Evolutionary conservation across 2,113 vertebrate genomes (phyloP), one percentile per base, ranked within the genome.

Genomic region (Gadus macrocephalus): DNA sequence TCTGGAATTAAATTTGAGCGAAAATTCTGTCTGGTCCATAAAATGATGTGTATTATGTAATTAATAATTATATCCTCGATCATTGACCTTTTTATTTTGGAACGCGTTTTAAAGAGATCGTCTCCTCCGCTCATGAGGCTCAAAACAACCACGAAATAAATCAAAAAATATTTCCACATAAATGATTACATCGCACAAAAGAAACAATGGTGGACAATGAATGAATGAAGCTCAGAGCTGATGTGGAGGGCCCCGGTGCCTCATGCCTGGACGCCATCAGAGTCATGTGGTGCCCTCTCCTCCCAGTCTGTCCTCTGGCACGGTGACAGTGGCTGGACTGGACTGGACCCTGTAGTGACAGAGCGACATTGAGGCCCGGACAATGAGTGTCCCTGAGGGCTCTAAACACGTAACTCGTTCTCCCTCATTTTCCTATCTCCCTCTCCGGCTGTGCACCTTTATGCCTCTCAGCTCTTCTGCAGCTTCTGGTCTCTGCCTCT

Each of bases 311-410:
- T 62, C 74, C 73, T 84, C 83, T 83, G 84, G 82, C 80, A 81
- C 78, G 31, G 58, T 74, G 82, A 77, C 83, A 75, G 75, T 68
- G 81, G 66, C 83, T 81, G 73, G 77, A 74, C 85, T 66, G 68
- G 25, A 77, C 72, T 73, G 78, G 70, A 17, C 68, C 81, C 12
- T 79, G 82, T 77, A 27, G 64, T 62, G 71, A 89, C 89, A 89
- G 87, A 84, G 85, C 82, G 85, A 77, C 86, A 89, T 89, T 90
- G 75, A 89, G 71, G 38, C 75, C n/a, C 3, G 68, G 70, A 90
- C 88, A 90, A 90, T 83, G 75, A 84, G 42, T 49, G 71, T 73
- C 78, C 74, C 78, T 79, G 75, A 76, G 69, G 63, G 87, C 70
- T 81, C 20, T 71, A 77, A 67, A 71, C 80, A 70, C 81, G 66